phyloP scores from a whole-genome alignment of 2,113 vertebrate species.

The Rattus rattus region DNA sequence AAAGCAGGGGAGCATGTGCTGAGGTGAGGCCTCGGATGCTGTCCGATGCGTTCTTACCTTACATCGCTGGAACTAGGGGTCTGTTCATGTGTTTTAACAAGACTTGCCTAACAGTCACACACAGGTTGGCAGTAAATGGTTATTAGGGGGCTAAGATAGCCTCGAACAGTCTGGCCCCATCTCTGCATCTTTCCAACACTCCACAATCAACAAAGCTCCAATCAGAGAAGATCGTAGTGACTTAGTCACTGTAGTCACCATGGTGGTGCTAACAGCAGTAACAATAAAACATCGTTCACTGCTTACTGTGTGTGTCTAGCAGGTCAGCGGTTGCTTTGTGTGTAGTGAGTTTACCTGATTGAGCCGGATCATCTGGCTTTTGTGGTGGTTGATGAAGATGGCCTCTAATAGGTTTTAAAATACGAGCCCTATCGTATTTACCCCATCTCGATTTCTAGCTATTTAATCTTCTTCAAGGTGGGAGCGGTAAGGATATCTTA shows the following conservation, averaged over 20 bases:
- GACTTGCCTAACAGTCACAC: not conserved
- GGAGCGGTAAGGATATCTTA: not conserved
- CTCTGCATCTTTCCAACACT: not conserved
- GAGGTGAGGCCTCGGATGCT: not conserved
- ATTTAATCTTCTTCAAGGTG: constrained; percentile 7
- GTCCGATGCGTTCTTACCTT: not conserved
- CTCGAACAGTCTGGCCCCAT: not conserved
- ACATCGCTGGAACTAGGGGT: not conserved
- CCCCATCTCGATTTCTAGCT: not conserved
- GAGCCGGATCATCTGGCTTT: not conserved
- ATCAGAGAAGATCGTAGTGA: not conserved
- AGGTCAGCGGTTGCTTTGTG: not conserved
- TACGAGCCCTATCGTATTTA: not conserved
- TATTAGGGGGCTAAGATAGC: too few species aligned
- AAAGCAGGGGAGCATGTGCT: not conserved
- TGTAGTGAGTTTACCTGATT: not conserved
- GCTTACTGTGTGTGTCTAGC: rapidly evolving
- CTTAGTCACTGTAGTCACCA: not conserved
- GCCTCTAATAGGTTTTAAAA: not conserved
- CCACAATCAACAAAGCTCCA: not conserved
- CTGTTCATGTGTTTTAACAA: not conserved
- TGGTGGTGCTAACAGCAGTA: not conserved
- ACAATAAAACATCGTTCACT: not conserved
- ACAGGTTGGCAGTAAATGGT: not conserved
- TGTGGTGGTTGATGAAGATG: not conserved